A percentile compares a stretch with the other conserved stretches of the same genome.
phyloP scores from a whole-genome alignment of 2,113 vertebrate genomes.

The Pelecanus crispus region DNA sequence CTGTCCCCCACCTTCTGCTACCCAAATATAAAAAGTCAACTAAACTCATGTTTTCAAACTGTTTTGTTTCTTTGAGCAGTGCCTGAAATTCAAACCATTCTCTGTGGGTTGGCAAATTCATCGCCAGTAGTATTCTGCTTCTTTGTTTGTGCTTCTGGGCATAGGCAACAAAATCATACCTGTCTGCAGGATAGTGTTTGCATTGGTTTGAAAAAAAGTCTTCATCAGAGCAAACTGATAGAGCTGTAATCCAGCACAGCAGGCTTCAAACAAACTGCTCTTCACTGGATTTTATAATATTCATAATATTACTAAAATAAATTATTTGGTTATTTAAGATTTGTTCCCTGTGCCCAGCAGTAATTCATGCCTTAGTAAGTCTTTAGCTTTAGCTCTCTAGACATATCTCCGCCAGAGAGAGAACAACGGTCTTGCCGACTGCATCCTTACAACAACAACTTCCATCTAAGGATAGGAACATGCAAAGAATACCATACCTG shows the following conservation, averaged over 20 bases:
- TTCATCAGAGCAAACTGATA: neutral
- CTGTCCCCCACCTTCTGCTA: neutral
- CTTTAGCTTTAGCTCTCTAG: neutral
- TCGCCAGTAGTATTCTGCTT: neutral
- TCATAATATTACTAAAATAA: neutral
- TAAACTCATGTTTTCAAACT: neutral
- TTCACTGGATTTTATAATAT: neutral
- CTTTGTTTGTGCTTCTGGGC: neutral
- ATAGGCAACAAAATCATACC: neutral
- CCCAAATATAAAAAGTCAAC: neutral
- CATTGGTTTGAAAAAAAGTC: neutral
- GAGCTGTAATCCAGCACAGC: neutral
- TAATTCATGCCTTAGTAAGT: neutral
- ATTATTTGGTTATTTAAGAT: neutral
- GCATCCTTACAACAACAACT: neutral
- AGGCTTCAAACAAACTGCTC: neutral
- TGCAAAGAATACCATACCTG: neutral
- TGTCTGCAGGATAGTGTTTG: neutral
- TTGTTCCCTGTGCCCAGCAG: neutral
- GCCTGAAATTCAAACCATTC: neutral
- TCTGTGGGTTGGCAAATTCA: neutral
- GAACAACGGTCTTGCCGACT: neutral
- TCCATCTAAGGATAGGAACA: neutral
- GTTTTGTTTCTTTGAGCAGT: neutral
- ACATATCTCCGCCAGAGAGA: neutral